Evolutionary conservation across 2,888 invertebrate genomes (phyloP), one percentile per base, ranked within the genome.

Genomic region (Brachylomia viminalis): DNA sequence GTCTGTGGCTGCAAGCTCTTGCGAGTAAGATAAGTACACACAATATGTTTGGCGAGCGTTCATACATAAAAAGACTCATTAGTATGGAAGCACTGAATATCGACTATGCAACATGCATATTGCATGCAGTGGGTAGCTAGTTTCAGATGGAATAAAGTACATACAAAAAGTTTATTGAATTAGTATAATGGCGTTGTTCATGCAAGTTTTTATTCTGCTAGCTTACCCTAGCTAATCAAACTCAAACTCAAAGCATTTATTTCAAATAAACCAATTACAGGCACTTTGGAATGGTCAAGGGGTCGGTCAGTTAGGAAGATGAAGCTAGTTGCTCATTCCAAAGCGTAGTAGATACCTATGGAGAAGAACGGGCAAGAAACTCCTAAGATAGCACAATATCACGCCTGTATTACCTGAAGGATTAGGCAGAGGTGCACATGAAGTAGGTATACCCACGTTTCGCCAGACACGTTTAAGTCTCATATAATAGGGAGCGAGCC

Each of bases 71-170:
- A 49, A 58, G n/a, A 47, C n/a, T 47, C 45, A 80, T 83, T 78
- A 59, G 45, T 78, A 83, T 67, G 56, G 49, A 78, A 68, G 72
- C 84, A 72, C 64, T 65, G 62, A 68, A 68, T 61, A 71, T 77
- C 58, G 58, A 71, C 47, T 64, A 64, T 56, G 30, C 30, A 47
- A 56, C 27, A 58, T 68, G 64, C 52, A 76, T 65, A 54, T 62
- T 62, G 47, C 20, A 62, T 62, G 54, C 42, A 49, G 7, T 20
- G 30, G 15, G 5, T 27, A 52, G 33, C 27, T 52, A 47, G 11
- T n/a, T 59, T 56, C 38, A 52, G 15, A 42, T 1, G 10, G 20
- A 23, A 56, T 45, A n/a, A 20, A 38, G 7, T 52, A 49, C 0
- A 59, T 17, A 30, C 15, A 33, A 38, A 33, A 47, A 11, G 17